Percentiles rank a stretch among this genome's conserved stretches.
These are phyloP conservation scores for Chaetogeoica ovagalla DNA, from an alignment of 2,888 invertebrate species.

Conservation along the genomic window DNA sequence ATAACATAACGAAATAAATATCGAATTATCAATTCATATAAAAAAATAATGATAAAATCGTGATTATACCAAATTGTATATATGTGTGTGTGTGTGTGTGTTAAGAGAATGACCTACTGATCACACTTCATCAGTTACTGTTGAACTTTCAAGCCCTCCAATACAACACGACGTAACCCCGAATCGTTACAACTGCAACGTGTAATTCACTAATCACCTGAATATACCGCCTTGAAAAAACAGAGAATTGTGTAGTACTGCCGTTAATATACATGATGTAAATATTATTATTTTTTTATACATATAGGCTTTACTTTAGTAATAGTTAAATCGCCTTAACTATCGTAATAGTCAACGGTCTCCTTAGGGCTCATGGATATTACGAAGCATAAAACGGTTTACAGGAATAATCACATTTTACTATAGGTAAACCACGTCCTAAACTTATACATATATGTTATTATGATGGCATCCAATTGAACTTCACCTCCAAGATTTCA, in stretches of 20 bases:
- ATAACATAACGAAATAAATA: neutral
- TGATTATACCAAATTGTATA: conserved; percentile 1
- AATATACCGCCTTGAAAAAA: conserved; percentile 23
- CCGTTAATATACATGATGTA: neutral
- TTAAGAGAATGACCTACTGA: conserved; percentile 14
- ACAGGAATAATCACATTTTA: neutral
- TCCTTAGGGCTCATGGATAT: neutral
- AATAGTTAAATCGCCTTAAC: neutral
- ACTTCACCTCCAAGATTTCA: neutral
- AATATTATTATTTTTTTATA: conserved; percentile 2
- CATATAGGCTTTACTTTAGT: neutral
- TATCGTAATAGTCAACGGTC: neutral
- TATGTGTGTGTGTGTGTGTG: neutral
- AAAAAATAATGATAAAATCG: conserved; percentile 11
- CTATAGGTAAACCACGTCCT: neutral
- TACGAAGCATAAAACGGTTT: neutral
- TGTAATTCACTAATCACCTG: conserved; percentile 13
- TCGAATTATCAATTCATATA: neutral
- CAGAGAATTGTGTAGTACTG: neutral
- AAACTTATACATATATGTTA: neutral
- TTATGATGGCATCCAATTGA: neutral
- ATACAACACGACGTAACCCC: conserved; percentile 22
- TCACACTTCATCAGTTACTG: conserved; percentile 21
- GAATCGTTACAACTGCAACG: neutral
- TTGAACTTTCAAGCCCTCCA: conserved; percentile 6